Conservation (phyloP, 2,797 vertebrate genomes). For the Channallabes apus region DNA sequence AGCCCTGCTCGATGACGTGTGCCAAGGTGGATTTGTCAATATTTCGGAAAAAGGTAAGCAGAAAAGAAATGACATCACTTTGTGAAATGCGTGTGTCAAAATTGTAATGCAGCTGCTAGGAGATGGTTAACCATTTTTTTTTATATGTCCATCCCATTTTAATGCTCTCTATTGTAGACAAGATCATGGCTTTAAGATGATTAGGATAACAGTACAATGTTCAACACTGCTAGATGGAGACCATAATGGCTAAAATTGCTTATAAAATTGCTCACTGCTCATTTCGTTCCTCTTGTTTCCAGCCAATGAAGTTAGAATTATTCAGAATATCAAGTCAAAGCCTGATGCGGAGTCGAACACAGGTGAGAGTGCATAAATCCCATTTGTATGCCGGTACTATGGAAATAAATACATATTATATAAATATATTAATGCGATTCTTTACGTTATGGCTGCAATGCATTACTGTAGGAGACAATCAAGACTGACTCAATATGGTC, state of each 20-base stretch:
- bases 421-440: neutral
- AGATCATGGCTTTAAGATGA: neutral
- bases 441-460: neutral
- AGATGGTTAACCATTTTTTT: too few relatives aligned
- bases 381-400: neutral
- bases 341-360: conserved; percentile 48
- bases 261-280: neutral
- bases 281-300: conserved; percentile 22
- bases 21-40: conserved; percentile 71
- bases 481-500: neutral
- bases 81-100: neutral
- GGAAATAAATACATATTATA: neutral
- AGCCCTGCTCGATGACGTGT: conserved; percentile 72
- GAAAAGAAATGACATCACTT: too few relatives aligned
- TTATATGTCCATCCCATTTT: neutral
- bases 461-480: neutral
- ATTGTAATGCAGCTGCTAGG: neutral
- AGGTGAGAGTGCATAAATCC: conserved; percentile 57
- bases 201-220: neutral
- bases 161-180: neutral
- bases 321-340: conserved; percentile 52
- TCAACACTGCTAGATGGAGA: neutral
- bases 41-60: conserved; percentile 74
- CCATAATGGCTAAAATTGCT: neutral
- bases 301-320: conserved; percentile 71